Evolutionary conservation across 2,113 vertebrate genomes (phyloP).

Genomic region (Mesoclemmys tuberculata): DNA sequence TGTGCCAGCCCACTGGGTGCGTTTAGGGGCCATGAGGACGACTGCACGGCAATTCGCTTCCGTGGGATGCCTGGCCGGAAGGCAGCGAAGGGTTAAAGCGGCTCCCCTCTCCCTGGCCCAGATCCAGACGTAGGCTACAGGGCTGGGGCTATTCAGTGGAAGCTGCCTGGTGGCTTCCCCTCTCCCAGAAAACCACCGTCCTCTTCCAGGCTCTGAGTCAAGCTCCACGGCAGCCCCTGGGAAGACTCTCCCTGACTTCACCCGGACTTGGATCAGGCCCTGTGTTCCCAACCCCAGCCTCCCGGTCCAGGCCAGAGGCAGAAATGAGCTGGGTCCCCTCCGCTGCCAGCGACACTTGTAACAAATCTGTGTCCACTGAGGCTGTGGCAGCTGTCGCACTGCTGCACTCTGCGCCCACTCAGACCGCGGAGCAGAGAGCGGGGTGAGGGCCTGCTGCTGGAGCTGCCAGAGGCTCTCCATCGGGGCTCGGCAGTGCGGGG

Average conservation of each 20-base stretch:
- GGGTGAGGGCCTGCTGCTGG: not conserved
- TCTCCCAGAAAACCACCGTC: not conserved
- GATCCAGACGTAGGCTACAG: not conserved
- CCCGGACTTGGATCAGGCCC: not conserved
- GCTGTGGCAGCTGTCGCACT: constrained; percentile 19
- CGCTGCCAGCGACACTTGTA: not conserved
- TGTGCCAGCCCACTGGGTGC: rapidly evolving
- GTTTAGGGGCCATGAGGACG: too few species aligned
- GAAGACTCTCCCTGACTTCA: not conserved
- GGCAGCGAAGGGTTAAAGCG: not conserved
- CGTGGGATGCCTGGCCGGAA: not conserved
- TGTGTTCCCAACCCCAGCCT: not conserved
- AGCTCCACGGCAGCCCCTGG: too few species aligned
- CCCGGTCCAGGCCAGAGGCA: not conserved
- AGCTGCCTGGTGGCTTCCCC: not conserved
- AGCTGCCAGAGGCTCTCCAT: not conserved
- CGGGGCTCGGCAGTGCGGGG: not conserved
- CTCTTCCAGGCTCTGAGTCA: not conserved
- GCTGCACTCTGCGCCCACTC: not conserved
- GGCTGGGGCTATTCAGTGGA: not conserved
- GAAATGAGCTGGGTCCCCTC: constrained; percentile 16
- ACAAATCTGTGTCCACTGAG: not conserved
- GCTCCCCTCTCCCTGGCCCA: not conserved
- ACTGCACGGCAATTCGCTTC: not conserved
- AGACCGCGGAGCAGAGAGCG: rapidly evolving